Percentiles rank a stretch among this genome's conserved stretches.
phyloP scores from a whole-genome alignment of 2,888 invertebrate genomes.

The Nemotelus pantherinus region DNA sequence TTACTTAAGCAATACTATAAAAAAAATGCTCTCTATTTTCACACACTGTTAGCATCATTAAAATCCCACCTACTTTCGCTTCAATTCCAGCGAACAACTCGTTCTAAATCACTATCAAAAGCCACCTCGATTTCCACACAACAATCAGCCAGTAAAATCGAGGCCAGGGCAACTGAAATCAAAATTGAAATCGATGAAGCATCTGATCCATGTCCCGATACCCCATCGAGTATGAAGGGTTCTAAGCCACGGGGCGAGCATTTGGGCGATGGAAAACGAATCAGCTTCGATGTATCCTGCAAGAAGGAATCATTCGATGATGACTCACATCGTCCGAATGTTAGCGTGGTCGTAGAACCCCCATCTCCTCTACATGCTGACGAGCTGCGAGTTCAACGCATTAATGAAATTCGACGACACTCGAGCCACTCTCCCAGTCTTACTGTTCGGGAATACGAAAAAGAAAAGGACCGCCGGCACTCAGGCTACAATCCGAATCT shows the following conservation, averaged over 20 bases:
- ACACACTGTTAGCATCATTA: not conserved
- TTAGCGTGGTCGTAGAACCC: slow-evolving; percentile 79
- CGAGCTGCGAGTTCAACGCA: slow-evolving; percentile 64
- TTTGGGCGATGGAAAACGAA: slow-evolving; percentile 59
- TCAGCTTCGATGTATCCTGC: slow-evolving; percentile 66
- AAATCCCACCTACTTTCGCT: not conserved
- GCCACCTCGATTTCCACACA: slow-evolving; percentile 27
- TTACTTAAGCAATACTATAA: no score
- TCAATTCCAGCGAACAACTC: slow-evolving; percentile 52
- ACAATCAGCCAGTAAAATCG: not conserved
- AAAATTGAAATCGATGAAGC: slow-evolving; percentile 46
- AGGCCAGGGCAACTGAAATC: slow-evolving; percentile 37
- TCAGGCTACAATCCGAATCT: slow-evolving; percentile 70
- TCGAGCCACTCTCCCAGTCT: slow-evolving; percentile 65
- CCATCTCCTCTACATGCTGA: slow-evolving; percentile 78
- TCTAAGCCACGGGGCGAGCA: slow-evolving; percentile 56
- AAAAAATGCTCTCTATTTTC: no score
- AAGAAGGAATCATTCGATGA: slow-evolving; percentile 66
- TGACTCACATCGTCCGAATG: slow-evolving; percentile 69
- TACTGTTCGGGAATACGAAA: slow-evolving; percentile 66
- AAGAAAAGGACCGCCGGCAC: slow-evolving; percentile 64
- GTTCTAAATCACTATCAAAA: slow-evolving; percentile 46
- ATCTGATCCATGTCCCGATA: slow-evolving; percentile 41
- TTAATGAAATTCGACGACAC: slow-evolving; percentile 64
- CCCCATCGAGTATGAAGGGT: slow-evolving; percentile 36